Evolutionary conservation across 2,888 invertebrate species (phyloP), one percentile per base, ranked within the genome.

Genomic region (Malthinus flaveolus): DNA sequence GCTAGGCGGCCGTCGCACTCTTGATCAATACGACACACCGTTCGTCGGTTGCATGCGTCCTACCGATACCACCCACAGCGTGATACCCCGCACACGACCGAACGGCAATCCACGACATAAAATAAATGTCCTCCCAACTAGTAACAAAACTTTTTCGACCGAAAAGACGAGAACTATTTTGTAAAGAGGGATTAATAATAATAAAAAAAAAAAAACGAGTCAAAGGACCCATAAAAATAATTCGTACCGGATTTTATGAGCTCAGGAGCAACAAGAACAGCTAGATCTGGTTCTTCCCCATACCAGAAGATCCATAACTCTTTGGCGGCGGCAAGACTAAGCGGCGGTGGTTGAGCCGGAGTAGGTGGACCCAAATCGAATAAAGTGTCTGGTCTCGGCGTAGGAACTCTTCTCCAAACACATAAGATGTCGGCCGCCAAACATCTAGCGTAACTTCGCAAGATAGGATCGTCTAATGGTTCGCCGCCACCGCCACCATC

Each of bases 251-350:
- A 86, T 66, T 86, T 85, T 75, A 92, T 88, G 67, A 96, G 86
- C 77, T 95, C 94, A 9, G 90, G 88, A 60, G 91, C 88, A 70
- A 95, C 90, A 73, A 95, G 84, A 61, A 90, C 89, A 73, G 85
- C 87, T 65, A 95, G 85, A 80, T 95, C 93, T 56, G 95, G 95
- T 80, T 95, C 95, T 79, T 97, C 96, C 75, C 97, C 97, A 82
- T 98, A 99, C 98, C 98, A 99, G 84, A 99, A 99, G 79, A 99
- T 93, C 98, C 98, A 99, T 62, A 99, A 86, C 80, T 99, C 98
- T 83, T 97, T 98, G 79, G 93, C 89, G 74, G 92, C 90, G 77
- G 89, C 87, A 71, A 93, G 84, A 71, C 91, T 90, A 72, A 93
- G 85, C 67, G 92, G 91, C 75, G 89, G 90, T 75, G 80, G 82